Base-by-base conservation (phyloP, 2,888 invertebrate genomes). In the Drosophila prolongata region DNA sequence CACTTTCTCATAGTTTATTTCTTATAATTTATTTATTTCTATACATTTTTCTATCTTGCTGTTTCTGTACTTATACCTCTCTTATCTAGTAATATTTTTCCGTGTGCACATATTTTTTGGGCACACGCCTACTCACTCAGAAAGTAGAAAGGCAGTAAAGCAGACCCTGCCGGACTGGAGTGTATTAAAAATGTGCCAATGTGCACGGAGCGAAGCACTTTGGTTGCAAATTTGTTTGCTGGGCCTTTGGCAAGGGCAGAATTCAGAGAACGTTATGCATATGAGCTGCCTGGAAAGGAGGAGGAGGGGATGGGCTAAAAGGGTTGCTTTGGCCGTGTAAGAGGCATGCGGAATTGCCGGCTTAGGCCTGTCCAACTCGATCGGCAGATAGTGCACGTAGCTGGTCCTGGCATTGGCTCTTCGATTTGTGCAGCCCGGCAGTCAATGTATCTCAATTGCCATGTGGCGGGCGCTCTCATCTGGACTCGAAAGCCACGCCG, bases 151-250 rank as follows among this genome's bases (percentile, higher is more conserved):
- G 3, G 30, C 30, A 30, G 30, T 8, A 30, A 30, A 53, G 30
- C 40, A 40, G n/a, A 53, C 54, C 58, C 47, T 14, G 24, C 47
- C 56, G 56, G 56, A 49, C 59, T 49, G 35, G 46, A 54, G 71
- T 71, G 69, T 70, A 70, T 70, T 70, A 70, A 70, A 70, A 70
- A 71, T 70, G 67, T 66, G 66, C 67, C 67, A 66, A 66, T 66
- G 67, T 47, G 66, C 54, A 66, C 54, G 67, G 38, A 53, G 66
- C 54, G 55, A 47, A 49, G 68, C 38, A 66, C 67, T 66, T 66
- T 66, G 66, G 53, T 67, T 66, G 71, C 71, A 70, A 70, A 70
- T 70, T 70, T 71, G 54, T 71, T 70, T 60, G 71, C 60, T 30
- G 30, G 59, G 53, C 50, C 54, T 47, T 27, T 46, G 24, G 59